A percentile compares a stretch with the other conserved stretches of the same genome.
Conservation (phyloP, 2,888 invertebrate genomes). For the Lumbricus terrestris region DNA sequence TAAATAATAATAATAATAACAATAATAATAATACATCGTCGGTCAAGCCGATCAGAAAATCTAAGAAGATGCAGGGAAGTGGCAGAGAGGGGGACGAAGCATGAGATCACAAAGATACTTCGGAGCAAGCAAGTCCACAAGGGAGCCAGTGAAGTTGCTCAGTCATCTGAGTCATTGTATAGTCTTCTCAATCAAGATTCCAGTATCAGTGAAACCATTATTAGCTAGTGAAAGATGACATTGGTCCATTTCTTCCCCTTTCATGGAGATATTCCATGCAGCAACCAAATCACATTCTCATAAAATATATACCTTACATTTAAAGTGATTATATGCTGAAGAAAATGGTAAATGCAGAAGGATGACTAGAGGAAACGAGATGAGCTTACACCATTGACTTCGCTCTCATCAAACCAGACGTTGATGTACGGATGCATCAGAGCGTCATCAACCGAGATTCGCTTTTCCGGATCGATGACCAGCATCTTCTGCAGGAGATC, state of each 20-base stretch:
- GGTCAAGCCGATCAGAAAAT: no score
- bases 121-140: no score
- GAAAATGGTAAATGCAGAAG: neutral
- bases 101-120: no score
- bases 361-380: neutral
- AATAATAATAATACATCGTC: no score
- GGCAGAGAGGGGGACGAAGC: no score
- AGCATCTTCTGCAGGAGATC: slow-evolving; percentile 96
- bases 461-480: slow-evolving; percentile 94
- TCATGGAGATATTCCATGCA: neutral
- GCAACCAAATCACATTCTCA: neutral
- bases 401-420: slow-evolving; percentile 99
- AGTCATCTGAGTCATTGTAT: no score
- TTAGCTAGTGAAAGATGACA: neutral
- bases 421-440: slow-evolving; percentile 97
- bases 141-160: no score
- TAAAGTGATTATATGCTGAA: neutral
- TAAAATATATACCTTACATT: neutral
- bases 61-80: no score
- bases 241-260: neutral
- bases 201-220: neutral
- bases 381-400: slow-evolving; percentile 78
- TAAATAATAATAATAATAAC: no score
- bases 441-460: slow-evolving; percentile 98
- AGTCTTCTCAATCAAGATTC: no score